Evolutionary conservation across 2,888 invertebrate species (phyloP).

Genomic region (Operophtera brumata): DNA sequence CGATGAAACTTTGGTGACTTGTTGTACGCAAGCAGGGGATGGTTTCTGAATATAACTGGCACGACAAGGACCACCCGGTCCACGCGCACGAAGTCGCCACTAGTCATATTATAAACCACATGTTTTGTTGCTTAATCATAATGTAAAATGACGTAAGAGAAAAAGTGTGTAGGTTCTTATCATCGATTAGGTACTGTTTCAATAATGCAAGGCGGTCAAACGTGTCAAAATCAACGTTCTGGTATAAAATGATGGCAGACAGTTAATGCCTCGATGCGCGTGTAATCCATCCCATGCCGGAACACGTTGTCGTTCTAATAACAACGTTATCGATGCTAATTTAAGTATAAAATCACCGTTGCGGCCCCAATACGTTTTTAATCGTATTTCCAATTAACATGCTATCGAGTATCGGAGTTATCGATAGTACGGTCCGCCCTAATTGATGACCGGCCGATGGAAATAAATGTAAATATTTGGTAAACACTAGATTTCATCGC

Average conservation of each 20-base stretch:
- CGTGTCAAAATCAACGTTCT: background rate
- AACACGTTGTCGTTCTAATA: slow-evolving; percentile 30
- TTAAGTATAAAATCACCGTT: slow-evolving; percentile 48
- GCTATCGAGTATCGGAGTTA: slow-evolving; percentile 42
- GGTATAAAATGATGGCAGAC: background rate
- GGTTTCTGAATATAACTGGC: too few species aligned
- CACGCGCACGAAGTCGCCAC: too few species aligned
- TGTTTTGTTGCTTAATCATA: too few species aligned
- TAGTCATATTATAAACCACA: too few species aligned
- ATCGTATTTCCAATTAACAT: slow-evolving; percentile 54
- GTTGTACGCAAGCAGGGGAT: too few species aligned
- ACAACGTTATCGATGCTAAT: slow-evolving; percentile 40
- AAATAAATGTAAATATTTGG: slow-evolving; percentile 42
- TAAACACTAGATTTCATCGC: slow-evolving; percentile 34
- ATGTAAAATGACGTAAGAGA: too few species aligned
- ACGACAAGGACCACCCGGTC: too few species aligned
- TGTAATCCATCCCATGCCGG: background rate
- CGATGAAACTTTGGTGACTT: too few species aligned
- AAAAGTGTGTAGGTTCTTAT: background rate
- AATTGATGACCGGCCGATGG: slow-evolving; percentile 38
- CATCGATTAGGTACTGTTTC: background rate
- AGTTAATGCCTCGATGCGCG: slow-evolving; percentile 1
- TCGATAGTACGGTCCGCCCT: slow-evolving; percentile 45
- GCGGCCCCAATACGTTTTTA: slow-evolving; percentile 57
- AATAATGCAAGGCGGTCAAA: background rate